These are phyloP conservation scores for Prunella strophiata DNA, from an alignment of 2,797 vertebrate genomes.

Conservation along the genomic window DNA sequence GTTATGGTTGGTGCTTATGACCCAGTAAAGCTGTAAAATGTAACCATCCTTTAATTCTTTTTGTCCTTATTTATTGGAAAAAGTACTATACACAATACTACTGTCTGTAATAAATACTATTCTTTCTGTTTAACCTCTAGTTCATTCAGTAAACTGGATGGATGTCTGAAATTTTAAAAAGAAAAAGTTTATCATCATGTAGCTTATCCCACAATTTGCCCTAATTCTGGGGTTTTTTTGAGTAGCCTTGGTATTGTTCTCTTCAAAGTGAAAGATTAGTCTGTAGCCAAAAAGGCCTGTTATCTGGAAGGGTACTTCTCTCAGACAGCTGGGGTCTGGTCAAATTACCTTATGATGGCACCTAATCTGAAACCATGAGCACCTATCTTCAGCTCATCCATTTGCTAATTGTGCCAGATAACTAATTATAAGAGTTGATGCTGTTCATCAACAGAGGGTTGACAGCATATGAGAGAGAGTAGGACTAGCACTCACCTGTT, in stretches of 20 bases:
- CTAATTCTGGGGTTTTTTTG: background rate
- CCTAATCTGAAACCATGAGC: background rate
- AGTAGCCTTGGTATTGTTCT: background rate
- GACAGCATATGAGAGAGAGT: background rate
- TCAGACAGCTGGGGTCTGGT: background rate
- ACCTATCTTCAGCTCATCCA: accelerated
- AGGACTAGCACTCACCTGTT: background rate
- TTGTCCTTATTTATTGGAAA: background rate
- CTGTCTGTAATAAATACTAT: background rate
- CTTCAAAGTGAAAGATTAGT: background rate
- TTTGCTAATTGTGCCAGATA: background rate
- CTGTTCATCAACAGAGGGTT: background rate
- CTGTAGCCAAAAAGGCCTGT: background rate
- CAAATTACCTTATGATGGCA: background rate
- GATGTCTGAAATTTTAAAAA: background rate
- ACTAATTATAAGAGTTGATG: background rate
- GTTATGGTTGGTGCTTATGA: background rate
- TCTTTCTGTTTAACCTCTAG: background rate
- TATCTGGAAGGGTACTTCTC: background rate
- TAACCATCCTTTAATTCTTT: background rate
- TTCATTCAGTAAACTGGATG: background rate
- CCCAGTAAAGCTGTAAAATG: background rate
- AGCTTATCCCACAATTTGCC: background rate
- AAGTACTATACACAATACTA: background rate
- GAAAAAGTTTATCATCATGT: background rate